Percentiles rank a stretch among this genome's conserved stretches.
phyloP scores from a whole-genome alignment of 1,140 invertebrate genomes.

The Venturia canescens region DNA sequence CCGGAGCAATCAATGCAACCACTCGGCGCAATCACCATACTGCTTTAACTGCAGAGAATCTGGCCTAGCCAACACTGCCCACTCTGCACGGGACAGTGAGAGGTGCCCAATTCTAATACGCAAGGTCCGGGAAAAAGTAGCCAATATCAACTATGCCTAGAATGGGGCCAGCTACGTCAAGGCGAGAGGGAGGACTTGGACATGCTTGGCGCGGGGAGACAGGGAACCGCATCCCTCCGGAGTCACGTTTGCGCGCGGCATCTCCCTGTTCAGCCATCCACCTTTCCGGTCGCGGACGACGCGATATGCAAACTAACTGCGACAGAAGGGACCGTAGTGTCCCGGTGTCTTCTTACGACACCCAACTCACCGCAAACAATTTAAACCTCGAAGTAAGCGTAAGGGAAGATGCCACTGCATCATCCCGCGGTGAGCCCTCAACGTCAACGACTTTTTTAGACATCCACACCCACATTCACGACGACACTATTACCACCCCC shows the following conservation, averaged over 20 bases:
- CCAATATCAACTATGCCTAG: not conserved
- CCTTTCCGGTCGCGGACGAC: constrained; percentile 2
- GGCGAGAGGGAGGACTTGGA: not conserved
- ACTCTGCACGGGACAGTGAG: not conserved
- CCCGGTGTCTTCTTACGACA: not conserved
- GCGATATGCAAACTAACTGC: not conserved
- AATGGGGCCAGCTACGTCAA: not conserved
- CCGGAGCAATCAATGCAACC: not conserved
- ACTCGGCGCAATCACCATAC: not conserved
- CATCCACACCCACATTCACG: too few species aligned
- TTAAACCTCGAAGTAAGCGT: not conserved
- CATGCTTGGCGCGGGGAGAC: not conserved
- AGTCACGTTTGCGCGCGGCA: not conserved
- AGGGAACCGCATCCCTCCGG: not conserved
- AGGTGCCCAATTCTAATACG: not conserved
- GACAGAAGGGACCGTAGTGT: not conserved
- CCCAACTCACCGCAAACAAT: not conserved
- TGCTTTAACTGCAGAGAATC: not conserved
- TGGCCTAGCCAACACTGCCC: not conserved
- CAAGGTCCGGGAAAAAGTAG: not conserved
- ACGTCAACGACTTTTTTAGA: too few species aligned
- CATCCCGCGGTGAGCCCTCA: not conserved
- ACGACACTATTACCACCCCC: too few species aligned
- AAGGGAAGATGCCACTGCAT: not conserved
- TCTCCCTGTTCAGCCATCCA: not conserved